Base-by-base conservation (phyloP, 2,797 vertebrate genomes). In the Decapterus maruadsi region DNA sequence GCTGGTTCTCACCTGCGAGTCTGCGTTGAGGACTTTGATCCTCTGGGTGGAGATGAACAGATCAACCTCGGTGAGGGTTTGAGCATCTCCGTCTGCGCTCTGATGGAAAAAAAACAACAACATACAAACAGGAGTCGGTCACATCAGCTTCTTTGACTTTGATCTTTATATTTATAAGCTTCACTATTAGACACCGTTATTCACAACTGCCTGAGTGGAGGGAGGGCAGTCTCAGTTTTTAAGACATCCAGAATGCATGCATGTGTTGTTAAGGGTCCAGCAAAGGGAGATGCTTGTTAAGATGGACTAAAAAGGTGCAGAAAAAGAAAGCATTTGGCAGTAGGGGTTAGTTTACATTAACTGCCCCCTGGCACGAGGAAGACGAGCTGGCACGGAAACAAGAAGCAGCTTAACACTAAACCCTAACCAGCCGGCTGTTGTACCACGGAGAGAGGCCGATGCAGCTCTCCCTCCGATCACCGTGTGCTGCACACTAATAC, bases 1-100 rank as follows among this genome's bases (percentile, higher is more conserved):
- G 34, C 46, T 43, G 56, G 22, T 57, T 50, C 92, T 89, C 87
- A 99, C 98, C 97, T 99, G 98, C 1, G 98, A 96, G 93, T 99
- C 98, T 36, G 98, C 98, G 43, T 99, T 99, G 84, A 99, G 94
- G 81, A 99, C 98, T 94, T 99, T 99, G 92, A 99, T 99, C 93
- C 98, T 96, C 93, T 99, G 98, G 7, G 98, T 99, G 77, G 98
- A 99, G 90, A 99, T 99, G 93, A 99, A 99, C 66, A 99, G 95
- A 90, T 99, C 98, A 8, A 99, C 98, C 92, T 99, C 98, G 0
- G 98, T 99, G 91, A 99, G 94, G 1, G 96, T 96, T 91, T 98
- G 97, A 43, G 95, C 89, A 0, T 99, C 98, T 62, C 97, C 98
- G 48, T 99, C 98, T 2, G 97, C 95, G 66, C 92, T 97, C 97